Conservation (phyloP, 2,888 invertebrate species). For the Ctenicera cuprea region DNA sequence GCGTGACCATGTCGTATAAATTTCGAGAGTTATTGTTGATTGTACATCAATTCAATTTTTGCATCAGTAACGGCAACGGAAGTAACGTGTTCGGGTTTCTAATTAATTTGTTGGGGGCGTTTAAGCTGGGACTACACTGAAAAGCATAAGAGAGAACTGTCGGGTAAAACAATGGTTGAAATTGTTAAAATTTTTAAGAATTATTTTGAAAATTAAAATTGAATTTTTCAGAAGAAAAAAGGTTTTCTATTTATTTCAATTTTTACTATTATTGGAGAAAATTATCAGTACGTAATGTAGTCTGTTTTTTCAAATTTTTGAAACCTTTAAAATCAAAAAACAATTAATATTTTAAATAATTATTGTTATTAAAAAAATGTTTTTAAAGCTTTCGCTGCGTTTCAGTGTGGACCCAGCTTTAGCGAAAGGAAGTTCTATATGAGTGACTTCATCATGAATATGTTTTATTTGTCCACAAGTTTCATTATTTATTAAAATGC, state of each 20-base stretch:
- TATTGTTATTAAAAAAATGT: too few species aligned
- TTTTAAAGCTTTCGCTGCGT: neutral
- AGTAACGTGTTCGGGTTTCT: slow-evolving; percentile 31
- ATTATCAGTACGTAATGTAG: too few species aligned
- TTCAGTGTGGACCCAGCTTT: slow-evolving; percentile 15
- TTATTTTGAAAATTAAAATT: too few species aligned
- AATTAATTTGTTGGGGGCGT: slow-evolving; percentile 18
- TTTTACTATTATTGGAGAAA: too few species aligned
- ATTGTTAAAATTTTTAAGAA: too few species aligned
- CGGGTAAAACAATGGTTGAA: too few species aligned
- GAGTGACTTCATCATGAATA: slow-evolving; percentile 33
- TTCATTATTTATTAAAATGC: slow-evolving; percentile 42
- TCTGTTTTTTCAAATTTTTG: too few species aligned
- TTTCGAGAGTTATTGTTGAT: slow-evolving; percentile 36
- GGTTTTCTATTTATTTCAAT: too few species aligned
- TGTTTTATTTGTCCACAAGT: slow-evolving; percentile 43
- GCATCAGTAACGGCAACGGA: slow-evolving; percentile 41
- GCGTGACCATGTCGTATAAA: slow-evolving; percentile 33
- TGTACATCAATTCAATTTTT: slow-evolving; percentile 37
- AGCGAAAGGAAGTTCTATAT: slow-evolving; percentile 42
- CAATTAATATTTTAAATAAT: too few species aligned
- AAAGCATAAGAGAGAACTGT: neutral
- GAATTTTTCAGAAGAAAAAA: too few species aligned
- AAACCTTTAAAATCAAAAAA: too few species aligned
- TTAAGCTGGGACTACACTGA: neutral